phyloP scores from a whole-genome alignment of 2,113 vertebrate genomes.

The Mellivora capensis region DNA sequence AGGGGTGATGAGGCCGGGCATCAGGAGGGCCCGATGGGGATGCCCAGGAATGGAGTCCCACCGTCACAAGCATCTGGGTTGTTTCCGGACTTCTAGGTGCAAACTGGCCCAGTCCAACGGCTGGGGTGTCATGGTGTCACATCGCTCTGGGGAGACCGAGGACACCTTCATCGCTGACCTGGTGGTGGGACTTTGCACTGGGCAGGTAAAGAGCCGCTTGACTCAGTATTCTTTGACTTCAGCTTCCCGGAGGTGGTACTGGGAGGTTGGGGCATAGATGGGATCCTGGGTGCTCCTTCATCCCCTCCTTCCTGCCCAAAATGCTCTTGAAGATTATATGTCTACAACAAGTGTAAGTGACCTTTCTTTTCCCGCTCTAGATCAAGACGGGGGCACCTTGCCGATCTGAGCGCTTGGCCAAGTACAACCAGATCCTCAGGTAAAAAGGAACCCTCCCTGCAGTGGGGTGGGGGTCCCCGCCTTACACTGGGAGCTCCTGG shows the following conservation, averaged over 20 bases:
- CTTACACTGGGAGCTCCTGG: neutral
- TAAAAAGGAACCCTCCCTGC: slow-evolving; percentile 59
- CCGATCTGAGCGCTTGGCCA: slow-evolving; percentile 96
- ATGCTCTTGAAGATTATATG: rapidly evolving
- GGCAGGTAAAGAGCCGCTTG: slow-evolving; percentile 83
- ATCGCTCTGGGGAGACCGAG: slow-evolving; percentile 96
- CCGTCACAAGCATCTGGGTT: neutral
- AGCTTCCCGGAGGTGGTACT: neutral
- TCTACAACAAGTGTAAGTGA: rapidly evolving
- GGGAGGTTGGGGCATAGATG: rapidly evolving
- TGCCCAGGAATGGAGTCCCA: rapidly evolving
- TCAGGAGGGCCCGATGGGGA: neutral
- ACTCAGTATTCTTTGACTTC: neutral
- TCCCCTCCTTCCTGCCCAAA: neutral
- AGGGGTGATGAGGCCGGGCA: rapidly evolving
- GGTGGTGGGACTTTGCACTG: slow-evolving; percentile 95
- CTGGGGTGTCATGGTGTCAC: slow-evolving; percentile 98
- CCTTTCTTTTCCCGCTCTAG: slow-evolving; percentile 75
- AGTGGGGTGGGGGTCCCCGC: neutral
- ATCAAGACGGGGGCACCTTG: slow-evolving; percentile 98
- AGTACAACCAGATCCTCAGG: slow-evolving; percentile 99
- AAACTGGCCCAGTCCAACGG: slow-evolving; percentile 94
- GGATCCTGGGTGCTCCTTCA: too few species aligned
- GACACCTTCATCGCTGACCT: slow-evolving; percentile 97
- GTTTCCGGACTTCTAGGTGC: slow-evolving; percentile 82